These are phyloP conservation scores for Melanotaenia boesemani DNA, from an alignment of 2,797 vertebrate genomes.

Conservation along the genomic window DNA sequence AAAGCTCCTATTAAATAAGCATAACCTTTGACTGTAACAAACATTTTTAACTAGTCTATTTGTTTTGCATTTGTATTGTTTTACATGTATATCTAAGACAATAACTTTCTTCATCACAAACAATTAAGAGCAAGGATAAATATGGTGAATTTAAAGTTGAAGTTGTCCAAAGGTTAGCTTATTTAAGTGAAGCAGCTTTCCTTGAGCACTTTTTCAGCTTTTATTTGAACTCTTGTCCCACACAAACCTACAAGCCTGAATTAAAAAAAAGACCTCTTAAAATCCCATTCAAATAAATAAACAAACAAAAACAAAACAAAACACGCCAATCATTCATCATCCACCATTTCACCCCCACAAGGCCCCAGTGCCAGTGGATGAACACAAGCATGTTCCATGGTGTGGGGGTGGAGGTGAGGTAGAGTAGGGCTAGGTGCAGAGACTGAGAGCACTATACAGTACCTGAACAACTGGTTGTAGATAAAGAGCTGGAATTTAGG, in stretches of 20 bases:
- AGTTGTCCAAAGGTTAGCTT: constrained; percentile 55
- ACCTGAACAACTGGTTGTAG: constrained; percentile 99
- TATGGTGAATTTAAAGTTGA: constrained; percentile 7
- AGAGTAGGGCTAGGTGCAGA: constrained; percentile 72
- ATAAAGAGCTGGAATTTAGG: constrained; percentile 99
- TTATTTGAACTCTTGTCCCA: constrained; percentile 30
- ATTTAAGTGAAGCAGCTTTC: constrained; percentile 72
- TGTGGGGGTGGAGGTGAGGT: constrained; percentile 81
- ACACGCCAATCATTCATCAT: constrained; percentile 45
- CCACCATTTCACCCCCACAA: constrained; percentile 50
- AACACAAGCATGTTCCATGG: constrained; percentile 95
- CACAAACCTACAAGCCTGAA: constrained; percentile 26
- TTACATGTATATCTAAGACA: not conserved
- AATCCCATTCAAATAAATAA: constrained; percentile 22
- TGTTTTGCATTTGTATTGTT: not conserved
- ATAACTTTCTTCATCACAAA: not conserved
- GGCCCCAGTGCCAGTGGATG: constrained; percentile 74
- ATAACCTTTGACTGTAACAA: constrained; percentile 59
- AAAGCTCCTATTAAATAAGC: constrained; percentile 65
- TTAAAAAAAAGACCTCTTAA: constrained; percentile 16
- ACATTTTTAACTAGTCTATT: not conserved
- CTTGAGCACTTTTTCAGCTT: constrained; percentile 50
- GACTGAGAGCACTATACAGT: constrained; percentile 87
- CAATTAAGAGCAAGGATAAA: not conserved
- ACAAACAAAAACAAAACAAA: constrained; percentile 33